A percentile compares a stretch with the other conserved stretches of the same genome.
Evolutionary conservation across 2,113 vertebrate species (phyloP).

Genomic region (Eudyptes chrysolophus): DNA sequence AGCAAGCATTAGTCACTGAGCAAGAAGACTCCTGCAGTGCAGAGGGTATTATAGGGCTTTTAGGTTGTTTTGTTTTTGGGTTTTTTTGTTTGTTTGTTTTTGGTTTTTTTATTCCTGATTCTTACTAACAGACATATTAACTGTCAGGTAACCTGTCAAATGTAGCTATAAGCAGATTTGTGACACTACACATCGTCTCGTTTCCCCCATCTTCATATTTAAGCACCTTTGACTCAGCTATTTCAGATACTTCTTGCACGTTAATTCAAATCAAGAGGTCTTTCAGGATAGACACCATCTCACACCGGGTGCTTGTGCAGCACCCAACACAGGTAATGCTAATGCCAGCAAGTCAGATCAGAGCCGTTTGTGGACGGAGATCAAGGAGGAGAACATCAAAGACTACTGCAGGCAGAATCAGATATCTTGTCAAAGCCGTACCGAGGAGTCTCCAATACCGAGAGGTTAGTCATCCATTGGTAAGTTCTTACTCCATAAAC

Average conservation of each 20-base stretch:
- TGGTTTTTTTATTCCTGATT: background rate
- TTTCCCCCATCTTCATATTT: background rate
- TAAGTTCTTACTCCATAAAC: background rate
- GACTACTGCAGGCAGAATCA: background rate
- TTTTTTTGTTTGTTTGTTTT: background rate
- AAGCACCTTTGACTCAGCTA: background rate
- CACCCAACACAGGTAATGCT: background rate
- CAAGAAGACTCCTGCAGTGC: background rate
- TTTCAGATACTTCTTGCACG: background rate
- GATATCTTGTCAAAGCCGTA: background rate
- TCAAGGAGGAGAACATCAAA: background rate
- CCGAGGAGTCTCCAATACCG: accelerated
- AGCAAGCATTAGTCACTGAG: background rate
- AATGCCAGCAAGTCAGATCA: background rate
- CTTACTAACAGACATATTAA: background rate
- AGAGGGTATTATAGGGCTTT: background rate
- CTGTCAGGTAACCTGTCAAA: background rate
- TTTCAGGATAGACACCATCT: background rate
- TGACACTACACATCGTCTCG: background rate
- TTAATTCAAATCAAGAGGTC: background rate
- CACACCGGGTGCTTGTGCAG: background rate
- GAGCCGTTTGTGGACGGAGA: background rate
- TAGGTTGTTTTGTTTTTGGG: too few relatives aligned
- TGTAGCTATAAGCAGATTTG: background rate
- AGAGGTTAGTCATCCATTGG: background rate